Base-by-base conservation (phyloP, 1,140 invertebrate genomes). In the Proales similis region DNA sequence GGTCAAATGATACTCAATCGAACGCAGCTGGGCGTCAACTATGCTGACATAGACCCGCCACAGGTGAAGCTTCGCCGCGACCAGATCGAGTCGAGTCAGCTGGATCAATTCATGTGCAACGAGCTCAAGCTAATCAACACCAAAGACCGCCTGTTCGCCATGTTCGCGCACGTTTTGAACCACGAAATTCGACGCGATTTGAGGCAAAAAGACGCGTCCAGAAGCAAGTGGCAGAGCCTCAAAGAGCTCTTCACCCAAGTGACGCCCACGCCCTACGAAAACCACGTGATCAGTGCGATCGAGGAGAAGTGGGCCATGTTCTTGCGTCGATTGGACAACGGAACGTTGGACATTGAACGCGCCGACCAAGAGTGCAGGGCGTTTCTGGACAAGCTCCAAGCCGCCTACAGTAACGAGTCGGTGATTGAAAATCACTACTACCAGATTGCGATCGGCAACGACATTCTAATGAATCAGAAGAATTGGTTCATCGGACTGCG, bases 261-360 rank as follows among this genome's bases (percentile, higher is more conserved):
- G 9, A 45, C 26, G 42, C 47, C 22, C 17, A 29, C 24, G 30
- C 14, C 33, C 6, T 48, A 48, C 11, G 47, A 48, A 29, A 7
- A 4, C 2, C 30, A 29, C 33, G 20, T 29, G 20, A 2, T 48
- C 9, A 19, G 27, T n/a, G 47, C 47, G 7, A 29, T 48, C 20
- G 47, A 48, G n/a, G 47, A 48, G 20, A 27, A 48, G 22, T 48
- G 47, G 47, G 47, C 47, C 2, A 48, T 48, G 24, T 48, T 48
- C 33, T 29, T 48, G 24, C 22, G 11, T 9, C 3, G 22, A 29
- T 5, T 48, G 2, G 47, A 48, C 17, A 32, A 48, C 20, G 2
- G 20, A 1, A 48, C 3, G 20, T 32, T 48, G 2, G 9, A 7
- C 14, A 4, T 48, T 27, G 24, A 48, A 7, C 5, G 33, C 20